Evolutionary conservation across 1,140 invertebrate species (phyloP).

Genomic region (Megalonaias nervosa): DNA sequence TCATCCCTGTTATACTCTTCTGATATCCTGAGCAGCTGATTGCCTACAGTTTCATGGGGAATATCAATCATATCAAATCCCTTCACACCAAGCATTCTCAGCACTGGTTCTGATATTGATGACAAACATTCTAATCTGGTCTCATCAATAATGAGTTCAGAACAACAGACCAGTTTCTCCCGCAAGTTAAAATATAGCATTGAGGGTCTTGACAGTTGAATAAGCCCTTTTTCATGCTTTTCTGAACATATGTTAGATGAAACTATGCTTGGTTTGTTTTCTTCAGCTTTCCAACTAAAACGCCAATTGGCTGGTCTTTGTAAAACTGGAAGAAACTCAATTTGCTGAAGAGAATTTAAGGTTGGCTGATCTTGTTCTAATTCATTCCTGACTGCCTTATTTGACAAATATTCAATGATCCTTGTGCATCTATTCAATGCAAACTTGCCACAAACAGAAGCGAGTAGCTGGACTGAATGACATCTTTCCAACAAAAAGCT

Average conservation of each 20-base stretch:
- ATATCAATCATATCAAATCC: background rate
- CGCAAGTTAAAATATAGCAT: too few relatives aligned
- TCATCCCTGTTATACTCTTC: background rate
- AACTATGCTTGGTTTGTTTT: too few relatives aligned
- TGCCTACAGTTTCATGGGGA: background rate
- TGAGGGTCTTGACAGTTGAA: too few relatives aligned
- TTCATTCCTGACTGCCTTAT: background rate
- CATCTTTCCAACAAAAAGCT: slow-evolving; percentile 36
- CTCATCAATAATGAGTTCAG: too few relatives aligned
- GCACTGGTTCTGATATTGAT: background rate
- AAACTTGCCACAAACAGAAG: slow-evolving; percentile 7
- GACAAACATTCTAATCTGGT: background rate
- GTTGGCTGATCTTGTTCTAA: background rate
- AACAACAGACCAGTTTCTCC: too few relatives aligned
- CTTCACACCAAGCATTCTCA: too few relatives aligned
- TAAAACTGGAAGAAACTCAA: slow-evolving; percentile 38
- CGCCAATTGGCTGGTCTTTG: slow-evolving; percentile 32
- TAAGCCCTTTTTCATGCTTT: too few relatives aligned
- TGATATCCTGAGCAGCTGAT: background rate
- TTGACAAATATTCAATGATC: slow-evolving; percentile 29
- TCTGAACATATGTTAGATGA: too few relatives aligned
- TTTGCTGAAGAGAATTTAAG: slow-evolving; percentile 2
- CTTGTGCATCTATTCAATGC: slow-evolving; percentile 11
- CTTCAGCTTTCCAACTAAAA: slow-evolving; percentile 32
- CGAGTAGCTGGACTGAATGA: slow-evolving; percentile 20